A percentile compares a stretch with the other conserved stretches of the same genome.
Evolutionary conservation across 2,888 invertebrate genomes (phyloP).

Genomic region (Chouioia cunea): DNA sequence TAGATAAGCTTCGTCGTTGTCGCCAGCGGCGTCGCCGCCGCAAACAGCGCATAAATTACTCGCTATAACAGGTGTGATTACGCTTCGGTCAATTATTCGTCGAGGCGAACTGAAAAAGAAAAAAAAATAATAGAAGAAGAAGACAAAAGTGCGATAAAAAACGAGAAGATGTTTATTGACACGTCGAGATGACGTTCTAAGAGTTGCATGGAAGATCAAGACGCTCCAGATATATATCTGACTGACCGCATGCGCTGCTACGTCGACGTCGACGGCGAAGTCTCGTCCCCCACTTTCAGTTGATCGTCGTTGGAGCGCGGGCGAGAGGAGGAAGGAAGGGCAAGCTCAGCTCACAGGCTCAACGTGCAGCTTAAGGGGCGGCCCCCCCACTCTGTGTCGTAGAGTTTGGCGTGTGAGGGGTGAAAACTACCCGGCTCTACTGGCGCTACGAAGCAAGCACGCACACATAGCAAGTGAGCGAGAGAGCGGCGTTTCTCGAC

Average conservation of each 20-base stretch:
- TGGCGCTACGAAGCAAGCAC: slow-evolving; percentile 33
- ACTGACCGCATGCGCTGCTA: slow-evolving; percentile 21
- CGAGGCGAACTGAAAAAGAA: too few species aligned
- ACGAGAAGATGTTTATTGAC: too few species aligned
- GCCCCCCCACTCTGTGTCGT: slow-evolving; percentile 55
- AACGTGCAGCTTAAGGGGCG: slow-evolving; percentile 26
- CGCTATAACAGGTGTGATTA: too few species aligned
- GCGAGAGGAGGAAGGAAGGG: slow-evolving; percentile 26
- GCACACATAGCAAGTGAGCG: slow-evolving; percentile 43
- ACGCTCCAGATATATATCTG: background rate
- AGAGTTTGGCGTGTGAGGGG: slow-evolving; percentile 48
- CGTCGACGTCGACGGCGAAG: slow-evolving; percentile 38
- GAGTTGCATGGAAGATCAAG: too few species aligned
- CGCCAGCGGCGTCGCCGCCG: slow-evolving; percentile 13
- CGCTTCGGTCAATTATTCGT: too few species aligned
- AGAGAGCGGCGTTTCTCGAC: slow-evolving; percentile 32
- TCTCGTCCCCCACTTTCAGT: background rate
- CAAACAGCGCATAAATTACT: background rate
- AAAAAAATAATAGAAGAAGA: too few species aligned
- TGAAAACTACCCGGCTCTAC: slow-evolving; percentile 60
- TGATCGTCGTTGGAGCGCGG: slow-evolving; percentile 26
- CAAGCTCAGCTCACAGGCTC: too few species aligned
- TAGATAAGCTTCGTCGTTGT: background rate
- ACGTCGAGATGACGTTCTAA: too few species aligned
- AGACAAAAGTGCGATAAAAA: too few species aligned